phyloP scores from a whole-genome alignment of 2,797 vertebrate species.

The Trematomus bernacchii region DNA sequence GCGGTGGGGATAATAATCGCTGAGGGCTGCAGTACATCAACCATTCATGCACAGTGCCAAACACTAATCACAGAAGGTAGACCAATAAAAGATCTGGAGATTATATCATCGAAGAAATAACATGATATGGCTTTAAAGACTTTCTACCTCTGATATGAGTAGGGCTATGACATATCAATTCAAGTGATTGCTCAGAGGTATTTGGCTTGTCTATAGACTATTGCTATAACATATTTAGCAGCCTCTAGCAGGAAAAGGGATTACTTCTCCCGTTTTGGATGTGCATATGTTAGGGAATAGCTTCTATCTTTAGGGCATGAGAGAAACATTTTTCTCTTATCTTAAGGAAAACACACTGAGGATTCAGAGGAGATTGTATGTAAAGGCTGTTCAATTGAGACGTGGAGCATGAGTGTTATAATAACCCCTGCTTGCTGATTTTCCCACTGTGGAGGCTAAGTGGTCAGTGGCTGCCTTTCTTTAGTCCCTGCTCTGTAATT shows the following conservation, averaged over 20 bases:
- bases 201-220: slow-evolving; percentile 53
- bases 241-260: slow-evolving; percentile 55
- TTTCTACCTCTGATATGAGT: slow-evolving; percentile 37
- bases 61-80: slow-evolving; percentile 61
- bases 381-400: slow-evolving; percentile 50
- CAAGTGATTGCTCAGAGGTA: slow-evolving; percentile 44
- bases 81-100: slow-evolving; percentile 56
- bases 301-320: slow-evolving; percentile 25
- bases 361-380: slow-evolving; percentile 38
- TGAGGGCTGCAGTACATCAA: slow-evolving; percentile 52
- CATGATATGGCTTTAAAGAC: slow-evolving; percentile 23
- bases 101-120: slow-evolving; percentile 43
- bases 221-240: slow-evolving; percentile 61
- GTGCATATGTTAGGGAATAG: slow-evolving; percentile 56
- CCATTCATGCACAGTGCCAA: slow-evolving; percentile 60
- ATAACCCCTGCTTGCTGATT: slow-evolving; percentile 65
- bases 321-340: slow-evolving; percentile 45
- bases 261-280: slow-evolving; percentile 49
- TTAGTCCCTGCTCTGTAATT: slow-evolving; percentile 69
- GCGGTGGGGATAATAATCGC: slow-evolving; percentile 62
- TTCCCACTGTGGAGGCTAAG: slow-evolving; percentile 54
- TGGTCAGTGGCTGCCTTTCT: slow-evolving; percentile 66
- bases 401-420: slow-evolving; percentile 48
- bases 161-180: slow-evolving; percentile 46
- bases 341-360: slow-evolving; percentile 42